A percentile compares a stretch with the other conserved stretches of the same genome.
phyloP scores from a whole-genome alignment of 2,888 invertebrate species.

The Therioaphis trifolii region DNA sequence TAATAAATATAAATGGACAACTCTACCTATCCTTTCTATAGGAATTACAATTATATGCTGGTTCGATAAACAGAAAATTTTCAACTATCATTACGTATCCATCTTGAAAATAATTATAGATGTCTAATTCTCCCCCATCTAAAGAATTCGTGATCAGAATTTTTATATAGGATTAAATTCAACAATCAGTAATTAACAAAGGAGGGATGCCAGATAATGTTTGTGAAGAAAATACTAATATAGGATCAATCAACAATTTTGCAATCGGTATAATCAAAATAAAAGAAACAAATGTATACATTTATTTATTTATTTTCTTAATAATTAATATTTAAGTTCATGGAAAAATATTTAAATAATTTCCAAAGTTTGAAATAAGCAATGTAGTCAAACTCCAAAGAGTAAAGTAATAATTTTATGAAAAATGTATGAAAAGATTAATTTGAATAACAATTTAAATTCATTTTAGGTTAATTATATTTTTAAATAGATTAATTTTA shows the following conservation, averaged over 20 bases:
- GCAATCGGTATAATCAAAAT: neutral
- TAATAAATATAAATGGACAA: conserved; percentile 5
- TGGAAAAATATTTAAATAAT: no score
- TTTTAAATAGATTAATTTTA: no score
- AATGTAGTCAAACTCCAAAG: no score
- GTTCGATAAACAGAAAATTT: neutral
- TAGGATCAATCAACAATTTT: neutral
- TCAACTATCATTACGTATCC: conserved; percentile 9
- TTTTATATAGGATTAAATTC: neutral
- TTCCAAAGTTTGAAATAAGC: no score
- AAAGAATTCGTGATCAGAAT: conserved; percentile 33
- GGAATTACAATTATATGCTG: neutral
- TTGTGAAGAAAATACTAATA: conserved; percentile 3
- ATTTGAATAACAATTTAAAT: no score
- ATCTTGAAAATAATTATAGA: conserved; percentile 40
- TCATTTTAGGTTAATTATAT: no score
- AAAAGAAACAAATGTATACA: neutral
- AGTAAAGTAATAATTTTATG: no score
- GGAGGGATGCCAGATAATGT: neutral
- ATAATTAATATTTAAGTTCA: no score
- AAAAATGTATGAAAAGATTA: no score
- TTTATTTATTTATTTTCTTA: no score
- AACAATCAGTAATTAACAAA: neutral
- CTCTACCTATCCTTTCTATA: neutral
- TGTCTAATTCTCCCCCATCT: neutral